Base-by-base conservation (phyloP, 2,113 vertebrate genomes). In the Petrocephalus microphthalmus region DNA sequence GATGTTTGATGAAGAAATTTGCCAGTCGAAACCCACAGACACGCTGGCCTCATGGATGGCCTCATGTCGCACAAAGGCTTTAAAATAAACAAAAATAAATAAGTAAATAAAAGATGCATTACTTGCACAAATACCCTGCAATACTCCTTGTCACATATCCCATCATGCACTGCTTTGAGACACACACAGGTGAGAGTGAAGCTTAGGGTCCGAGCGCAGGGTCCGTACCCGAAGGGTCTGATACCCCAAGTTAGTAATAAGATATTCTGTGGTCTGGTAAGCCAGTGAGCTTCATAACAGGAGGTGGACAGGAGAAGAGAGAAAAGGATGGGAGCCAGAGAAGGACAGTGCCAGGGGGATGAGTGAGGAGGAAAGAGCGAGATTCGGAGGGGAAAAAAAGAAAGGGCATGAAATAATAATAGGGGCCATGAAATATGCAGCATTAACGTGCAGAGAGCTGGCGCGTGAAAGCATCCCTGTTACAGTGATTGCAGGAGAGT, bases 391-490 rank as follows among this genome's bases (percentile, higher is more conserved):
- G 74, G 54, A 20, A 60, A 89, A 87, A 88, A 89, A 89, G 87
- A 88, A 89, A 86, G 74, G 88, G 90, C 52, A 88, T 90, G 81
- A 67, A 88, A 91, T 71, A 91, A 88, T 89, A 88, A 92, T 90
- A 87, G 45, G 25, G 85, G 71, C 87, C 84, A 91, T 94, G 89
- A 94, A 95, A 93, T 93, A 94, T 94, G 86, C 90, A 95, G 89
- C 33, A 87, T 91, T 91, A 92, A 92, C 90, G 92, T 90, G 92
- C 91, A 91, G 92, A 51, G 71, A 89, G 91, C 90, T 89, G 89
- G 90, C 89, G 91, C 90, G 92, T 64, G 57, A 78, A 88, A 88
- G 90, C 89, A 60, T 89, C 47, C 89, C 90, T 91, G 90, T 37
- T 89, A 88, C 89, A 90, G 85, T 89, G 84, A 89, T 88, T 74